Conservation (phyloP, 2,888 invertebrate genomes). For the Eristalis pertinax region DNA sequence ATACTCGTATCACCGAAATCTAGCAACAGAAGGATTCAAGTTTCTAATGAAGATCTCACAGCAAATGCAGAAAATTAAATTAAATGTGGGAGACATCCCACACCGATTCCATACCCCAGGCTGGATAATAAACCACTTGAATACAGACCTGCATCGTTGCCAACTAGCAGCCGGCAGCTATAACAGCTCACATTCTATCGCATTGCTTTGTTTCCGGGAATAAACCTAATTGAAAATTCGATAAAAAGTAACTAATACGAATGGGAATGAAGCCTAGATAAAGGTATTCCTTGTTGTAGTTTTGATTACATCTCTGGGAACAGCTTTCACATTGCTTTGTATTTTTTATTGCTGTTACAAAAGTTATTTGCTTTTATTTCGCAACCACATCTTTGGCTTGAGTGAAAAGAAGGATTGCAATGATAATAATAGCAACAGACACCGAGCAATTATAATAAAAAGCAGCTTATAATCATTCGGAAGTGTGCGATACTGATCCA, state of each 20-base stretch:
- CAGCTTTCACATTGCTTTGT: neutral
- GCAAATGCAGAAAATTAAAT: conserved; percentile 37
- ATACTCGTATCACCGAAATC: conserved; percentile 9
- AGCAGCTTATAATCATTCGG: neutral
- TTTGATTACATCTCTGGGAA: neutral
- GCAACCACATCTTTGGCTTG: conserved; percentile 14
- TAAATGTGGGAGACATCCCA: conserved; percentile 1
- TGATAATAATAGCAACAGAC: conserved; percentile 15
- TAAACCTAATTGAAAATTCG: conserved; percentile 34
- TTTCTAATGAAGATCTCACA: conserved; percentile 22
- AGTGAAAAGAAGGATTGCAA: conserved; percentile 13
- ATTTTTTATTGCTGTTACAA: conserved; percentile 4
- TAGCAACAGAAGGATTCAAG: neutral
- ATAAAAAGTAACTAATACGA: conserved; percentile 18
- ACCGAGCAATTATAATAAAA: conserved; percentile 10
- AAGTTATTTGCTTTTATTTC: conserved; percentile 9
- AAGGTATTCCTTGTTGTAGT: neutral
- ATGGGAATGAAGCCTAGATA: neutral
- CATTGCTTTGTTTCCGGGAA: neutral
- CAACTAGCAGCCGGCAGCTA: neutral
- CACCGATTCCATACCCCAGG: conserved; percentile 17
- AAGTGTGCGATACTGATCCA: neutral
- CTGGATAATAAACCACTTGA: conserved; percentile 26
- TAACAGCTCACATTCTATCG: neutral
- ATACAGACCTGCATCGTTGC: neutral